Evolutionary conservation across 2,113 vertebrate species (phyloP).

Genomic region (Paracanthobrama guichenoti): DNA sequence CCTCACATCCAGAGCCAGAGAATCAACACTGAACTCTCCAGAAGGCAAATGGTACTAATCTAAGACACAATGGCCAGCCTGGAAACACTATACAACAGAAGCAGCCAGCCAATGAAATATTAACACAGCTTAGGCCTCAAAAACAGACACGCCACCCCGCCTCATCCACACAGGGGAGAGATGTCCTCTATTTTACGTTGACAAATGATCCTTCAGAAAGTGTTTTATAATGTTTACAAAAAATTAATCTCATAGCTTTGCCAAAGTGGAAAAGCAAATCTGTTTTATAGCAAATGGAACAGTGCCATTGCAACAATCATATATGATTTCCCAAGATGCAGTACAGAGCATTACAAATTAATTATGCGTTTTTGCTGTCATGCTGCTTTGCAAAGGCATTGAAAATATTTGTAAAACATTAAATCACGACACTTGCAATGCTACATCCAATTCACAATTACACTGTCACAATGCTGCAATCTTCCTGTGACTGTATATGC

Average conservation of each 20-base stretch:
- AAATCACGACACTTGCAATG: not conserved
- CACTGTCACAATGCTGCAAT: not conserved
- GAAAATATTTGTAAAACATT: not conserved
- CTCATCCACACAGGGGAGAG: not conserved
- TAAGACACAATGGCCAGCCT: constrained; percentile 19
- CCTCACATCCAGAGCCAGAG: not conserved
- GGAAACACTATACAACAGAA: constrained; percentile 48
- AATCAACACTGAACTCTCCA: constrained; percentile 9
- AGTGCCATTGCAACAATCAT: constrained; percentile 40
- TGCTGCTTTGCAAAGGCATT: not conserved
- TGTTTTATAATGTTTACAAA: constrained; percentile 9
- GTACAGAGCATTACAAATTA: not conserved
- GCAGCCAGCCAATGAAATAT: constrained; percentile 59
- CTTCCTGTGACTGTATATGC: not conserved
- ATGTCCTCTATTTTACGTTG: not conserved
- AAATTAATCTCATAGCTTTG: not conserved
- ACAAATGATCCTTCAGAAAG: constrained; percentile 2
- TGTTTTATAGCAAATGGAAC: not conserved
- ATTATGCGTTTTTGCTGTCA: not conserved
- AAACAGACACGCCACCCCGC: constrained; percentile 14
- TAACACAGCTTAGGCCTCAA: constrained; percentile 31
- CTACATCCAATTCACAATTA: not conserved
- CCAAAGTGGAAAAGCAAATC: not conserved
- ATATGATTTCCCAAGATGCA: constrained; percentile 32
- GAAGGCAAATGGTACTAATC: constrained; percentile 19